Evolutionary conservation across 1,140 invertebrate genomes (phyloP), one percentile per base, ranked within the genome.

Genomic region (Gyrodactylus salaris): DNA sequence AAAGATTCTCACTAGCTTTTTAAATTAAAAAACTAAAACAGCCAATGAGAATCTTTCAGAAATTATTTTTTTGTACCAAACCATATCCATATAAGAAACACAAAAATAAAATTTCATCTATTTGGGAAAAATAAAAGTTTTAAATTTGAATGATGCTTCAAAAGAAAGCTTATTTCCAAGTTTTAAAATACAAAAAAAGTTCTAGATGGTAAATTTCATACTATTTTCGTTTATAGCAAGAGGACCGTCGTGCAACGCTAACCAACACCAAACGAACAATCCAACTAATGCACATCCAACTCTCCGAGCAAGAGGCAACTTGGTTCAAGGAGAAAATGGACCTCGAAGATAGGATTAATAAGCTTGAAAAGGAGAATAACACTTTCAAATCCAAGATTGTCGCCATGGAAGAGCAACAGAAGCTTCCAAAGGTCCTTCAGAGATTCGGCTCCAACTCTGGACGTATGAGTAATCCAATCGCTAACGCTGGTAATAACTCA

Each of bases 341-440:
- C 7, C 21, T 25, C 69, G 69, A 70, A 24, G 69, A 70, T 7
- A 26, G 22, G 21, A 24, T 70, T 16, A 20, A 7, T 26, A 24
- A 26, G 22, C 69, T 70, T 24, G 23, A 70, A 26, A 25, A 25
- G 69, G 69, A 70, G 21, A 70, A 70, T 70, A 24, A 25, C 23
- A 26, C 23, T 20, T 26, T 70, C 23, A 70, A 70, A 21, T 70
- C 69, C 7, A 70, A 70, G 26, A 26, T 26, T 26, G 69, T 24
- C 7, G 69, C 23, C 26, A 25, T 70, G 21, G 72, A 68, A 23
- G 72, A 73, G 21, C 34, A 73, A 21, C 34, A 73, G 26, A 73
- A 73, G 68, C 25, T 73, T 16, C 72, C 72, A 2, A 73, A 73
- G 22, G 72, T 73, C 25, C 24, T 73, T 1, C 72, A 73, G 26